Percentiles rank a stretch among this genome's conserved stretches.
These are phyloP conservation scores for Steinernema carpocapsae DNA, from an alignment of 2,888 invertebrate species.

Conservation along the genomic window DNA sequence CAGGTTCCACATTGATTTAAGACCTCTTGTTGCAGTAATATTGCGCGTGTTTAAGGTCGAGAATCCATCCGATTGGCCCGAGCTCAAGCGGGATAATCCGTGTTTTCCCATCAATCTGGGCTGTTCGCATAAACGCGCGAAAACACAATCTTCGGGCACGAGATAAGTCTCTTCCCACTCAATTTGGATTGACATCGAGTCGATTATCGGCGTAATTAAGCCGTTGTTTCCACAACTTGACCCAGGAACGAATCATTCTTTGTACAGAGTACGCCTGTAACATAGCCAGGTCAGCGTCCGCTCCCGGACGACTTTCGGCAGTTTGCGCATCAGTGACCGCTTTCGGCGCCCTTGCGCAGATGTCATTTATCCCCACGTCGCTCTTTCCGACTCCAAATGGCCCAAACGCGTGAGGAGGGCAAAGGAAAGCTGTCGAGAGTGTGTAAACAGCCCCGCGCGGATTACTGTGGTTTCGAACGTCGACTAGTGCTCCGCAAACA, in stretches of 20 bases:
- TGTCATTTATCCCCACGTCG: background rate
- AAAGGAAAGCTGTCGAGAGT: slow-evolving; percentile 25
- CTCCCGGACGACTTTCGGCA: slow-evolving; percentile 9
- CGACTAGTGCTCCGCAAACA: slow-evolving; percentile 28
- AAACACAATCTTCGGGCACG: background rate
- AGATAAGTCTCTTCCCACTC: slow-evolving; percentile 13
- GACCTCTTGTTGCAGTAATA: background rate
- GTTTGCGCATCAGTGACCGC: slow-evolving; percentile 11
- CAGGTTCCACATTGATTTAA: background rate
- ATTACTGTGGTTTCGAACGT: slow-evolving; percentile 30
- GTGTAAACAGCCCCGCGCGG: slow-evolving; percentile 27
- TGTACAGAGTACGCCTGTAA: background rate
- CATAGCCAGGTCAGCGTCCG: background rate
- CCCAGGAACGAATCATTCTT: background rate
- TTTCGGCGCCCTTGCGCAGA: slow-evolving; percentile 20
- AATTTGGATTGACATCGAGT: background rate
- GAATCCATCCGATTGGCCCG: background rate
- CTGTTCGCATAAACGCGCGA: slow-evolving; percentile 25
- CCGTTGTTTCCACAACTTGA: slow-evolving; percentile 8
- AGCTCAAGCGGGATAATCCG: background rate
- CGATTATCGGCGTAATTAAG: slow-evolving; percentile 25
- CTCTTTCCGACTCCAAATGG: background rate
- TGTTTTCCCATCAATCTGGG: background rate
- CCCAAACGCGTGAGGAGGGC: slow-evolving; percentile 9
- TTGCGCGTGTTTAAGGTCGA: slow-evolving; percentile 3